Base-by-base conservation (phyloP, 2,797 vertebrate species). In the Apogon talboti region DNA sequence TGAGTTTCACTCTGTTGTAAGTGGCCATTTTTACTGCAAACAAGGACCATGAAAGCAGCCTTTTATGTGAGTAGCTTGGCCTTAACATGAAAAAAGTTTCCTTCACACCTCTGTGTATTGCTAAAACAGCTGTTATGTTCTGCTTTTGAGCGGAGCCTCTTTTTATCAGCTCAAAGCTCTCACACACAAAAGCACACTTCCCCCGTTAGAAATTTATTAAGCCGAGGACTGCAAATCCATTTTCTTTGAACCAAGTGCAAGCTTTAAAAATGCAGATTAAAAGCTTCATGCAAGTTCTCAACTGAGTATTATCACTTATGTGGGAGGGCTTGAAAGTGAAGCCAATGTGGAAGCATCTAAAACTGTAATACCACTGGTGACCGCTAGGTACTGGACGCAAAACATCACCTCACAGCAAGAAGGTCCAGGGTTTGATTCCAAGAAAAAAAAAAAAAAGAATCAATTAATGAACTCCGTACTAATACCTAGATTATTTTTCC, bases 51-150 rank as follows among this genome's bases (percentile, higher is more conserved):
- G 70, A 87, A 84, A 83, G 60, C 69, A 38, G 8, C 35, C 79
- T 90, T 90, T 88, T 67, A 84, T 85, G 41, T 83, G 14, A 67
- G 10, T 13, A 67, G 53, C 43, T 48, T 16, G 54, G 64, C 70
- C 68, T 63, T 13, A 64, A 74, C 69, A 58, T 79, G 56, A 28
- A 78, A 76, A 66, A 78, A 71, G 54, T 74, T 76, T 54, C 53
- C 69, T 80, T 85, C 43, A 46, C 71, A 79, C 69, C 74, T 63
- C 59, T 74, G 69, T 56, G 63, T 69, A 79, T 74, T 67, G 66
- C 66, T 79, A 55, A 84, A 87, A 75, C 82, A 86, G 79, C 78
- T 84, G 82, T 79, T 66, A 35, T 66, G 52, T 73, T 71, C 48
- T 53, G 55, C 66, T 76, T 81, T 57, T 70, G 56, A 72, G 72